Percentiles rank a stretch among this genome's conserved stretches.
phyloP scores from a whole-genome alignment of 2,888 invertebrate species.

The Pandemis cinnamomeana region DNA sequence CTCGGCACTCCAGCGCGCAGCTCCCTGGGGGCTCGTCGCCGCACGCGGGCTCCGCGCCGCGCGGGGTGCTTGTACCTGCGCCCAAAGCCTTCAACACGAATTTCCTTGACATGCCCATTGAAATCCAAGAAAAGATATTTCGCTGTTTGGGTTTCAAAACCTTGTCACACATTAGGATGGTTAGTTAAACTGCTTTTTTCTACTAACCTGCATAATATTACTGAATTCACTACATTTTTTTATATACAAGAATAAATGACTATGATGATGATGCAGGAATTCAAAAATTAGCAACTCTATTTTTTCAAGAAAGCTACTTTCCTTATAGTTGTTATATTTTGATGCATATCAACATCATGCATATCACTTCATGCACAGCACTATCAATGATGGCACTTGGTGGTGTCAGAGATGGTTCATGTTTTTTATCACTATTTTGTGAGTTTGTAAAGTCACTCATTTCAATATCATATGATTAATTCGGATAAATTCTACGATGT shows the following conservation, averaged over 20 bases:
- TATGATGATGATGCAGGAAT: not conserved
- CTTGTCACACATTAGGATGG: constrained; percentile 91
- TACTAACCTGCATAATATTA: not conserved
- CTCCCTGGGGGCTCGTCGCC: constrained; percentile 79
- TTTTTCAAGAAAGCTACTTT: not conserved
- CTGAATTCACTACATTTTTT: not conserved
- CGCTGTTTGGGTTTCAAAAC: constrained; percentile 90
- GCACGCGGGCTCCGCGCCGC: constrained; percentile 56
- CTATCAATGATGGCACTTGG: too few species aligned
- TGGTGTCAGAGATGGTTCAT: not conserved
- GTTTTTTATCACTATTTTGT: not conserved
- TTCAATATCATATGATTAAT: too few species aligned
- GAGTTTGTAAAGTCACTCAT: too few species aligned
- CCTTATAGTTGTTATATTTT: not conserved
- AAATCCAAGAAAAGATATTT: constrained; percentile 92
- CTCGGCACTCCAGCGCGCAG: constrained; percentile 78
- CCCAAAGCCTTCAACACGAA: constrained; percentile 68
- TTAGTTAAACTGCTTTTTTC: constrained; percentile 74
- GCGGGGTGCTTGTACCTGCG: constrained; percentile 58
- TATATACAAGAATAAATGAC: not conserved
- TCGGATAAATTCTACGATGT: too few species aligned
- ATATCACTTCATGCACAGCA: too few species aligned
- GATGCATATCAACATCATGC: not conserved
- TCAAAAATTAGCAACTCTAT: not conserved
- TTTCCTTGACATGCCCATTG: constrained; percentile 90